Base-by-base conservation (phyloP, 2,888 invertebrate genomes). In the Adelognathus sp. region DNA sequence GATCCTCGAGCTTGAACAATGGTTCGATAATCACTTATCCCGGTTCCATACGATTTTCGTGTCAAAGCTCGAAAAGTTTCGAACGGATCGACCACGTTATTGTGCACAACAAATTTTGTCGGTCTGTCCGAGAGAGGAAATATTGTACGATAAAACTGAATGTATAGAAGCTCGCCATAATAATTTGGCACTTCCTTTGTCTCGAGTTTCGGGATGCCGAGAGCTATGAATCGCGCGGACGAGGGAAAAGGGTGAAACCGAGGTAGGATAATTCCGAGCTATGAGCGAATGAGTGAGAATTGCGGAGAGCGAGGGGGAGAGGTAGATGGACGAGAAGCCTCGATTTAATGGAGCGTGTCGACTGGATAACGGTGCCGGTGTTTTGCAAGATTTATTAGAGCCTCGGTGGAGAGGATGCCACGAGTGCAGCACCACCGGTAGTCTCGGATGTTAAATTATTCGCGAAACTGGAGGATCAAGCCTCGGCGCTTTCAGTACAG, bases 261-360 rank as follows among this genome's bases (percentile, higher is more conserved):
- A 29, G 9, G 5, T 14, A 5, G 5, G 46, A 16, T 52, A 36
- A 14, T 3, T 16, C 11, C 1, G 21, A 61, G 50, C 24, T 54
- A 24, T 50, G 14, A 27, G 44, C 21, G 52, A 61, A 39, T 46
- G 46, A 36, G 75, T 31, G 14, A 54, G 71, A 31, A 14, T 4
- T 4, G 5, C 24, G 6, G 44, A 41, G 16, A 41, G 36, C n/a
- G 46, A 36, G 75, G 36, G 14, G 44, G 71, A 31, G 11, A 3
- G 1, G 5, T n/a, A n/a, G 44, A 41, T n/a, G 33, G 36, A 72
- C 54, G 41, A 24, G 36, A 41, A 46, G 39, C 33, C 60, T 80
- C 84, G 82, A 87, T 88, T 88, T 85, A 88, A 88, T 88, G 88
- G 85, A 86, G 85, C 87, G 86, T 84, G 84, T 83, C 81, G 84